phyloP scores from a whole-genome alignment of 2,113 vertebrate species.

The Platysteira castanea region DNA sequence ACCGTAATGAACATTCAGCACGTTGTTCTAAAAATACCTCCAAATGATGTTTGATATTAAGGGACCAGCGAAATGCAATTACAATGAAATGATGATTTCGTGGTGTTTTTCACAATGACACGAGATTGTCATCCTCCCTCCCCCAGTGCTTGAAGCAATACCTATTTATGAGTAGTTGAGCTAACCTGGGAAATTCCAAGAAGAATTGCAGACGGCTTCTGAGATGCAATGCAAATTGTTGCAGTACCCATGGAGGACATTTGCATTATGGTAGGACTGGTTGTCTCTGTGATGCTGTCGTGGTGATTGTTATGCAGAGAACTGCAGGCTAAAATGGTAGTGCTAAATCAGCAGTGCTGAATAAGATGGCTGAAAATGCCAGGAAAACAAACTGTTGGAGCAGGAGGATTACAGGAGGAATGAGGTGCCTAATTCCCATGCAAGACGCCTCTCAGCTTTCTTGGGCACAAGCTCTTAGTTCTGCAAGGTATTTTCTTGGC shows the following conservation, averaged over 20 bases:
- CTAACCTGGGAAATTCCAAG: background rate
- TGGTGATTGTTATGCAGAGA: background rate
- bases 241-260: background rate
- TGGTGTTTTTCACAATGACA: background rate
- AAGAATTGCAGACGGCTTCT: background rate
- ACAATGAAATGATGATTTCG: background rate
- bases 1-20: background rate
- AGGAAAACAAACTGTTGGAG: background rate
- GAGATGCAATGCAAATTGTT: background rate
- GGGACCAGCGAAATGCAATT: background rate
- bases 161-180: background rate
- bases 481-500: background rate
- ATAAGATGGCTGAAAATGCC: slow-evolving; percentile 16
- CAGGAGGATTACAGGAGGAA: background rate
- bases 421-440: background rate
- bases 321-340: slow-evolving; percentile 18
- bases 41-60: background rate
- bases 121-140: background rate
- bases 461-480: background rate
- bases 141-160: background rate
- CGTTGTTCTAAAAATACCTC: slow-evolving; percentile 36
- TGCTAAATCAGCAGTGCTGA: slow-evolving; percentile 4
- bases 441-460: background rate
- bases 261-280: background rate
- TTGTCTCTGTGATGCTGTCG: background rate